Evolutionary conservation across 2,888 invertebrate species (phyloP).

Genomic region (Tridacna crocea): DNA sequence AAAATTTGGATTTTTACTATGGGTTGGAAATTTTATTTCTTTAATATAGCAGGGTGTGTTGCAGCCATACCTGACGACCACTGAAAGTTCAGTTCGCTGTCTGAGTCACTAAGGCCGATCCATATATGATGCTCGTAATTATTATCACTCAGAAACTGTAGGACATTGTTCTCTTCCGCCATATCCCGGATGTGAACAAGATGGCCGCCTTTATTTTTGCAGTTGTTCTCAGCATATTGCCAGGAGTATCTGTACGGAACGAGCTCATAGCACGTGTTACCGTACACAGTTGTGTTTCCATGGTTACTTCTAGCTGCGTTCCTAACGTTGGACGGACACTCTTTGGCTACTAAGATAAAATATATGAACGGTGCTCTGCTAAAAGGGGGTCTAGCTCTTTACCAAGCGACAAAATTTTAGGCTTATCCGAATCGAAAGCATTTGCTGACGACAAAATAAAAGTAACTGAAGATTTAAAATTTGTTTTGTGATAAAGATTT

Average conservation of each 20-base stretch:
- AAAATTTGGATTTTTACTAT: no score
- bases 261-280: slow-evolving; percentile 10
- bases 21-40: no score
- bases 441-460: no score
- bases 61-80: slow-evolving; percentile 31
- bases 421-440: no score
- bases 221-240: slow-evolving; percentile 8
- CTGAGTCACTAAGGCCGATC: slow-evolving; percentile 20
- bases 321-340: slow-evolving; percentile 1
- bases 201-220: slow-evolving; percentile 15
- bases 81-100: slow-evolving; percentile 10
- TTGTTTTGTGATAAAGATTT: background rate
- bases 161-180: slow-evolving; percentile 22
- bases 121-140: slow-evolving; percentile 17
- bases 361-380: background rate
- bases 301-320: background rate
- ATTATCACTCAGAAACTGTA: slow-evolving; percentile 22
- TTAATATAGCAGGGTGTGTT: no score
- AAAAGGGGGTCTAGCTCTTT: background rate
- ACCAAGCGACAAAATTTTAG: no score
- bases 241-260: background rate
- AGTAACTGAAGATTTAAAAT: background rate
- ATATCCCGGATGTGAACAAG: slow-evolving; percentile 23
- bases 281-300: slow-evolving; percentile 2
- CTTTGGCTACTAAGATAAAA: background rate